Evolutionary conservation across 2,797 vertebrate genomes (phyloP).

Genomic region (Arremon aurantiirostris): DNA sequence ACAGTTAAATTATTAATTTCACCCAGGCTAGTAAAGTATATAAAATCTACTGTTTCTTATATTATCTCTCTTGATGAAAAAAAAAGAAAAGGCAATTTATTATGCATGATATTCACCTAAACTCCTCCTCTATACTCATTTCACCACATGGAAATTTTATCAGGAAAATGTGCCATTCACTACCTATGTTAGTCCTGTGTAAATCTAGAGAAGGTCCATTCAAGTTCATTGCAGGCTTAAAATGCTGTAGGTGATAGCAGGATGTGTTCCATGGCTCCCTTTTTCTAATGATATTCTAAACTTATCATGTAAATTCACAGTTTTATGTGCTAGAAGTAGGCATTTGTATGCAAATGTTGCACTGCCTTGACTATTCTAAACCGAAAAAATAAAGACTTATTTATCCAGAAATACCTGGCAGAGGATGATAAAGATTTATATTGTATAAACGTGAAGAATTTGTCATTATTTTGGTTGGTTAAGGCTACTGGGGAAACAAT

Average conservation of each 20-base stretch:
- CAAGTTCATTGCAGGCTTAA: neutral
- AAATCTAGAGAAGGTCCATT: neutral
- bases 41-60: neutral
- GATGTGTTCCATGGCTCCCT: neutral
- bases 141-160: neutral
- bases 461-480: neutral
- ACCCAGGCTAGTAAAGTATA: neutral
- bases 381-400: neutral
- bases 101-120: neutral
- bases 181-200: neutral
- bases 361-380: neutral
- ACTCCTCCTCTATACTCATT: neutral
- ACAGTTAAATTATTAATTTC: neutral
- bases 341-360: neutral
- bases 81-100: neutral
- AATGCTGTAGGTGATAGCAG: neutral
- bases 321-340: neutral
- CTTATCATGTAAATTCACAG: neutral
- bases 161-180: neutral
- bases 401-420: neutral
- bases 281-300: neutral
- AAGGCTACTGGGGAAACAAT: neutral
- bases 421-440: neutral
- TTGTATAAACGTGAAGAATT: neutral
- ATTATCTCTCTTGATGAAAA: neutral